A percentile compares a stretch with the other conserved stretches of the same genome.
Conservation (phyloP, 2,888 invertebrate species). For the Bhutanitis thaidina region DNA sequence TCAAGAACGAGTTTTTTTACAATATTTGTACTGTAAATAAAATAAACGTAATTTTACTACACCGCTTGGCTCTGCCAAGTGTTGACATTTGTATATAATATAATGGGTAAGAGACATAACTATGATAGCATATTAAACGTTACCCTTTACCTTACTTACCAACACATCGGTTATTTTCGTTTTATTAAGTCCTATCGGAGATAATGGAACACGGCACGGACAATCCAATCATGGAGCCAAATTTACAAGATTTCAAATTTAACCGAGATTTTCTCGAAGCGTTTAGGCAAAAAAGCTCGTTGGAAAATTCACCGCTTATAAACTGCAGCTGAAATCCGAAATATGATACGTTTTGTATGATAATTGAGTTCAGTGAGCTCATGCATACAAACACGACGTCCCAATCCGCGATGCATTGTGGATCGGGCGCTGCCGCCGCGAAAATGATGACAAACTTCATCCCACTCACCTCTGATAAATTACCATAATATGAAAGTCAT, state of each 20-base stretch:
- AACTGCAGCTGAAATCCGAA: neutral
- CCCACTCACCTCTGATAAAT: neutral
- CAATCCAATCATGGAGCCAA: too few species aligned
- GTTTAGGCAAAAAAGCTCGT: neutral
- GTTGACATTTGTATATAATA: too few species aligned
- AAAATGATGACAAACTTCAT: neutral
- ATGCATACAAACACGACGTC: constrained; percentile 15
- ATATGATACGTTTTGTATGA: constrained; percentile 15
- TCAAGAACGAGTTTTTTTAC: constrained; percentile 6
- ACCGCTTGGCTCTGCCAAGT: too few species aligned
- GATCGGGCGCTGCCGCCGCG: neutral
- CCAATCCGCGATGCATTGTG: neutral
- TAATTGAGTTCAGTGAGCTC: constrained; percentile 15
- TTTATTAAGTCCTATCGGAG: too few species aligned
- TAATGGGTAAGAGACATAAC: too few species aligned
- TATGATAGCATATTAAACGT: too few species aligned
- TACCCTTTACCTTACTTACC: too few species aligned
- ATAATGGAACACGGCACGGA: too few species aligned
- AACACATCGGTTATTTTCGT: too few species aligned
- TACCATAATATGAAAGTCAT: too few species aligned
- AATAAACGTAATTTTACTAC: neutral
- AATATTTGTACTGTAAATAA: constrained; percentile 6
- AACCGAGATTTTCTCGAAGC: neutral
- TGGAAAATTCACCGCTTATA: neutral
- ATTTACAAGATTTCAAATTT: too few species aligned